Percentiles rank a stretch among this genome's conserved stretches.
These are phyloP conservation scores for Myopa testacea DNA, from an alignment of 2,888 invertebrate genomes.

Conservation along the genomic window DNA sequence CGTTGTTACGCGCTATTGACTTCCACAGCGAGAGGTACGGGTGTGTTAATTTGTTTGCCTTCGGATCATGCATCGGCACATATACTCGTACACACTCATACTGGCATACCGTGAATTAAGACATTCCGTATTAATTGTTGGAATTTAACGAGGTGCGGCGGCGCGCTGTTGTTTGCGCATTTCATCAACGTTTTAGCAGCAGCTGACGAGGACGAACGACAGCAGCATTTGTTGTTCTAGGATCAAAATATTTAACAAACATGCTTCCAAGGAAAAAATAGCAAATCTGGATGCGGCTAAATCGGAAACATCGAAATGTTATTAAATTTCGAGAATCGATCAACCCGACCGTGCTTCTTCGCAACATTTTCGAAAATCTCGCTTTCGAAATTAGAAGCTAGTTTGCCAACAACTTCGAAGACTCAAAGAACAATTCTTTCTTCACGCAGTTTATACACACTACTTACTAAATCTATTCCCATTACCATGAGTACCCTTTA, in stretches of 20 bases:
- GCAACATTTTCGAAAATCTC: too few species aligned
- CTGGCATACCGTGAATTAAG: conserved; percentile 54
- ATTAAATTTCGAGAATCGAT: too few species aligned
- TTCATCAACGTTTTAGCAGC: conserved; percentile 50
- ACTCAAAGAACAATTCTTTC: too few species aligned
- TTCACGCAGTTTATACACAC: too few species aligned
- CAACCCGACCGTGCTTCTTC: too few species aligned
- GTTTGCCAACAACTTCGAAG: too few species aligned
- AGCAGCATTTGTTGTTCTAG: conserved; percentile 13
- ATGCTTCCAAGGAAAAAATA: too few species aligned
- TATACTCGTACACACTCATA: conserved; percentile 17
- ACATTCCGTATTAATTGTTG: conserved; percentile 57
- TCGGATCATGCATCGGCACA: conserved; percentile 5
- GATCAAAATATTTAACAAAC: conserved; percentile 17
- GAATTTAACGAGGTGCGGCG: conserved; percentile 46
- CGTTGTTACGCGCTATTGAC: conserved; percentile 62
- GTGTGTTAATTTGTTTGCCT: conserved; percentile 39
- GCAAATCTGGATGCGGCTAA: too few species aligned
- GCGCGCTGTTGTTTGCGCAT: conserved; percentile 52
- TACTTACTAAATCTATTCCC: too few species aligned
- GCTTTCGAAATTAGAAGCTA: too few species aligned
- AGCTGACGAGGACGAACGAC: conserved; percentile 40
- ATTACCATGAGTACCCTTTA: too few species aligned
- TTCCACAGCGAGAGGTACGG: conserved; percentile 49
- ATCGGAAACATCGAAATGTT: too few species aligned